These are phyloP conservation scores for Dipodomys merriami DNA, from an alignment of 2,113 vertebrate genomes.

Conservation along the genomic window DNA sequence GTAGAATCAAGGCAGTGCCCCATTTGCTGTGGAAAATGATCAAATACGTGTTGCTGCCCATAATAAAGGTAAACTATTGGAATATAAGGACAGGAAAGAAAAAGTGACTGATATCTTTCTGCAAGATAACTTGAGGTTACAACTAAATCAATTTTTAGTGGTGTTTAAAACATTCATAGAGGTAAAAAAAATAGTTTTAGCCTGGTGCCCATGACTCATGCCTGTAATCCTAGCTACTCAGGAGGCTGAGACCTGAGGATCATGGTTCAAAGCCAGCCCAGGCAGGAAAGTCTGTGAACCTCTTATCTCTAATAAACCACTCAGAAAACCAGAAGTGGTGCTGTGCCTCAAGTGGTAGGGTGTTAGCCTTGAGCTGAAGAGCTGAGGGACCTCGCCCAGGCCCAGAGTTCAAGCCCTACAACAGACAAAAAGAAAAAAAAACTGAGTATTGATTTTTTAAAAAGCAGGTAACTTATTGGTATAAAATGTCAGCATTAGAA, in stretches of 20 bases:
- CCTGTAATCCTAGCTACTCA: too few species aligned
- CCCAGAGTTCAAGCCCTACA: too few species aligned
- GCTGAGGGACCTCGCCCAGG: too few species aligned
- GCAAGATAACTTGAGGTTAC: background rate
- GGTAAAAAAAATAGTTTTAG: background rate
- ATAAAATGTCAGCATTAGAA: conserved; percentile 7
- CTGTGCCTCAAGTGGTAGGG: too few species aligned
- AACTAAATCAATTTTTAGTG: conserved; percentile 12
- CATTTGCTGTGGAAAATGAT: background rate
- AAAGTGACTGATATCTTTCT: background rate
- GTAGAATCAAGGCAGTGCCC: background rate
- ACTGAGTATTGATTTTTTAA: background rate
- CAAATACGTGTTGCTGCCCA: background rate
- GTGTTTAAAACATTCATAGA: background rate
- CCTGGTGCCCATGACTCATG: too few species aligned
- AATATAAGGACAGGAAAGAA: background rate
- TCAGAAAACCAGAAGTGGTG: too few species aligned
- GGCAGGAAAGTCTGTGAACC: too few species aligned
- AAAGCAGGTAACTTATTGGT: background rate
- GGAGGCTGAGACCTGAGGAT: too few species aligned
- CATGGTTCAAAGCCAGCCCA: too few species aligned
- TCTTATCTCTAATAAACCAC: too few species aligned
- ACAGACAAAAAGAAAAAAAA: too few species aligned
- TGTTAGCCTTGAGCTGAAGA: too few species aligned
- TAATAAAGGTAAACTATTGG: background rate